Base-by-base conservation (phyloP, 2,113 vertebrate species). In the Herpetotheres cachinnans region DNA sequence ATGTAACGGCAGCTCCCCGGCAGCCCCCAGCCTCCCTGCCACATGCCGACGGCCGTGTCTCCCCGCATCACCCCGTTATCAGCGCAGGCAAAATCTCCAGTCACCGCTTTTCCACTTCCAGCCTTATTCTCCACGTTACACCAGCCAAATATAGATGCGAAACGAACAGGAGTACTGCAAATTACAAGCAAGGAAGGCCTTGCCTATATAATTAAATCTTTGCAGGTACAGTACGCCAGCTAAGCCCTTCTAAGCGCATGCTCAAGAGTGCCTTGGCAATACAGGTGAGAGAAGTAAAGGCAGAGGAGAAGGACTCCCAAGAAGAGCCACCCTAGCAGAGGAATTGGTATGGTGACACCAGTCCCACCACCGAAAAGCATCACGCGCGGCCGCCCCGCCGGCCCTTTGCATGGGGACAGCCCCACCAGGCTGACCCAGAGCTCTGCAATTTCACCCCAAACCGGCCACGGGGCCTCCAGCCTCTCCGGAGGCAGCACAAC, bases 311-410 rank as follows among this genome's bases (percentile, higher is more conserved):
- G 32, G 18, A 47, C 25, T n/a, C n/a, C 42, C 34, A 9, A 40
- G 29, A 61, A 77, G 32, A 66, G 26, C 56, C 25, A 12, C 4
- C 24, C 22, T 1, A 52, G 58, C 61, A 76, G 79, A 65, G 50
- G 46, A 44, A 46, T 0, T 6, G 36, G 25, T 13, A 36, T 0
- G 0, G 9, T 49, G 3, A 83, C 58, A 46, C 34, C 1, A 3
- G 11, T 73, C 36, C 69, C 61, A 58, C 10, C 47, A 13, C 24
- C 5, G 1, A 49, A 59, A 69, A 36, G 12, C 46, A 84, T 22
- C 42, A 47, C 2, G 2, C 4, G 9, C 0, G 3, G 58, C 52
- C 5, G 6, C 9, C n/a, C 79, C 59, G 6, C 42, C 14, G 1
- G 42, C 38, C 71, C 59, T 70, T 11, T 3, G 4, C 59, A 21